Evolutionary conservation across 1,140 invertebrate genomes (phyloP).

Genomic region (Heliothis subflexa): DNA sequence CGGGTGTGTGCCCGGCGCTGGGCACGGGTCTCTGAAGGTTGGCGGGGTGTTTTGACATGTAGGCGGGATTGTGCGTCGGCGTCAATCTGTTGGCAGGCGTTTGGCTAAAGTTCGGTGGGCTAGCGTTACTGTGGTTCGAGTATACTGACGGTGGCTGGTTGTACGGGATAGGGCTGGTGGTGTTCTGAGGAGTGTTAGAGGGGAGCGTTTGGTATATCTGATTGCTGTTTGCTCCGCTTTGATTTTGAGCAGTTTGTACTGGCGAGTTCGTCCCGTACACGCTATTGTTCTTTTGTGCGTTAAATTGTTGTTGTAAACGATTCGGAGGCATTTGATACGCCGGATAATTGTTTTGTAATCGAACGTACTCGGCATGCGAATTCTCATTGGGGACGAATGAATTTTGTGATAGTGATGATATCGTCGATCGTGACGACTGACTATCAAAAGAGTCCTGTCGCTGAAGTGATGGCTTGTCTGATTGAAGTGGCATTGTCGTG

Average conservation of each 20-base stretch:
- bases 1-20: conserved; percentile 77
- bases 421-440: conserved; percentile 84
- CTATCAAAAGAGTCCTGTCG: conserved; percentile 86
- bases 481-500: conserved; percentile 82
- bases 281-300: conserved; percentile 69
- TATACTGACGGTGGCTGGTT: conserved; percentile 73
- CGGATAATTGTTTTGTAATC: conserved; percentile 81
- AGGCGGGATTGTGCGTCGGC: conserved; percentile 71
- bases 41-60: conserved; percentile 68
- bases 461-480: conserved; percentile 80
- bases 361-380: conserved; percentile 84
- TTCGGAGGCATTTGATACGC: conserved; percentile 76
- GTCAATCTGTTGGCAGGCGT: conserved; percentile 77
- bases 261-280: conserved; percentile 68
- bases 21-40: conserved; percentile 70
- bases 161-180: conserved; percentile 74
- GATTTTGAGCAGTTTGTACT: conserved; percentile 60
- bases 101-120: conserved; percentile 80
- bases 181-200: conserved; percentile 64
- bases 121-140: conserved; percentile 68
- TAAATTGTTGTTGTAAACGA: conserved; percentile 73
- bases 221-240: conserved; percentile 61
- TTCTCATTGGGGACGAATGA: conserved; percentile 71
- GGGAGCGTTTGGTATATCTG: conserved; percentile 79
- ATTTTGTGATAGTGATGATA: conserved; percentile 80